Base-by-base conservation (phyloP, 35 echinoderm and acorn worm species). In the Amphiura filiformis region DNA sequence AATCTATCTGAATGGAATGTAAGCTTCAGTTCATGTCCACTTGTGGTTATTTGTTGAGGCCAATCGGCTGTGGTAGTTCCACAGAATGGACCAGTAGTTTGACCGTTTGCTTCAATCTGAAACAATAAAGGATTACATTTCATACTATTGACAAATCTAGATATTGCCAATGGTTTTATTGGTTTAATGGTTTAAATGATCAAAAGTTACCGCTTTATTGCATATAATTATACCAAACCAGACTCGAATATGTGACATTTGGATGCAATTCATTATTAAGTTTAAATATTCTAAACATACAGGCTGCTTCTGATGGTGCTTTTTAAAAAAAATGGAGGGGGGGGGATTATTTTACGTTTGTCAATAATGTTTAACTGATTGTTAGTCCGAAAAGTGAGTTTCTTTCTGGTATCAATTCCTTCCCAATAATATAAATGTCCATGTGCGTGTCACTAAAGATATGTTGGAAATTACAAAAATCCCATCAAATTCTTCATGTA, bases 81-180 rank as follows among this genome's bases (percentile, higher is more conserved):
- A 41, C 85, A 78, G 75, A 78, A 77, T 20, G 85, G 76, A 41
- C 76, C 85, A 38, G 35, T 36, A 14, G 13, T 41, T 37, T 20
- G 34, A 22, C 39, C 41, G 38, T 87, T 37, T n/a, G 33, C 31
- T 36, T 78, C 40, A 31, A 87, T 87, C 85, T 78, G 14, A 26
- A 39, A 23, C 11, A 1, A 47, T 4, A 15, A 17, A 57, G 7
- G 38, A 57, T 34, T 7, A 49, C 33, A 36, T n/a, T n/a, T n/a
- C n/a, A n/a, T n/a, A n/a, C n/a, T n/a, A n/a, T n/a, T n/a, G n/a
- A n/a, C n/a, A n/a, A n/a, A n/a, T n/a, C n/a, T n/a, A n/a, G n/a
- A n/a, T n/a, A n/a, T n/a, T n/a, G n/a, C n/a, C n/a, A n/a, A n/a
- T n/a, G n/a, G n/a, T n/a, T n/a, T n/a, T n/a, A n/a, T n/a, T n/a